These are phyloP conservation scores for Lutraria lutraria DNA, from an alignment of 2,888 invertebrate genomes.

Conservation along the genomic window DNA sequence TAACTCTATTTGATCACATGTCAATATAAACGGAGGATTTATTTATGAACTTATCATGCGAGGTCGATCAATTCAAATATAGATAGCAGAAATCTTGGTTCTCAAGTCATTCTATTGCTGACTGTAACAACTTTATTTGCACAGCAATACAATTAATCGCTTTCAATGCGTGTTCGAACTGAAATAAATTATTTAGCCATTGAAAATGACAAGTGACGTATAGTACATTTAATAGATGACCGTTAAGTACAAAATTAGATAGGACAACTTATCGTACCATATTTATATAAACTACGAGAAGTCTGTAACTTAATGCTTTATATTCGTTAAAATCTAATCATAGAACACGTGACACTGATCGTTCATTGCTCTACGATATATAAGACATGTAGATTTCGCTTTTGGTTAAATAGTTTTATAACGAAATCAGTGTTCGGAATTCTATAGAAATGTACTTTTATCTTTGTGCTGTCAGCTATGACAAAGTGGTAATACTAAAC, in stretches of 20 bases:
- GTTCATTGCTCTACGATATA: background rate
- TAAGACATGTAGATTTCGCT: background rate
- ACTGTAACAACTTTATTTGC: background rate
- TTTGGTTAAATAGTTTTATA: background rate
- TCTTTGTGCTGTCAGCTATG: background rate
- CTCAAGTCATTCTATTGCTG: background rate
- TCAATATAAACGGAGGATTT: background rate
- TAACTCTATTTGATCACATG: background rate
- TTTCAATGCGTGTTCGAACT: background rate
- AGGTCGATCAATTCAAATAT: background rate
- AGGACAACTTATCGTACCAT: background rate
- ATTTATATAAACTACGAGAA: slow-evolving; percentile 1
- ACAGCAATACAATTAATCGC: slow-evolving; percentile 15
- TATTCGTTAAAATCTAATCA: background rate
- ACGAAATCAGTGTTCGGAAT: background rate
- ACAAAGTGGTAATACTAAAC: background rate
- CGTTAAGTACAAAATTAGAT: background rate
- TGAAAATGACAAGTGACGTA: slow-evolving; percentile 25
- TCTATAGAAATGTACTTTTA: background rate
- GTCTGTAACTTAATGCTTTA: background rate
- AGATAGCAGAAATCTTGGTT: background rate
- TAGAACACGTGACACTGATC: background rate
- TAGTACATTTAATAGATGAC: background rate
- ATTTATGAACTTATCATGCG: background rate
- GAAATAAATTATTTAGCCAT: slow-evolving; percentile 6